Evolutionary conservation across 2,888 invertebrate genomes (phyloP), one percentile per base, ranked within the genome.

Genomic region (Diaperis boleti): DNA sequence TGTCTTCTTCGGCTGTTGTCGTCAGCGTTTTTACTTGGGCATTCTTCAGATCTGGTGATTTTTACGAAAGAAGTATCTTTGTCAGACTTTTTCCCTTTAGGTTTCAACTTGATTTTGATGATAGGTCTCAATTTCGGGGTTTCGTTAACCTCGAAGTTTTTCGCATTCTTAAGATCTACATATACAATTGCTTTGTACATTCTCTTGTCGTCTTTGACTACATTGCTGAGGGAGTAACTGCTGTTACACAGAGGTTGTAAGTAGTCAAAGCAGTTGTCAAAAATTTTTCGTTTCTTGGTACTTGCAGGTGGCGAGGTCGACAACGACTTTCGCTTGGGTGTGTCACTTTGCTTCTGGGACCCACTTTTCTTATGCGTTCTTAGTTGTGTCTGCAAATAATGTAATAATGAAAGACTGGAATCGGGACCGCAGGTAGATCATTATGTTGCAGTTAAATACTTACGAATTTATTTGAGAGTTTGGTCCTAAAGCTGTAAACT

Each of bases 31-130:
- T 50, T 56, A 7, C 13, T 37, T 18, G 56, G 14, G 1, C 31
- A 2, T 20, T 56, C 44, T 35, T 44, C 56, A 11, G 56, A 42
- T n/a, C 18, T 41, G 8, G 20, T 33, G 5, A 4, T 3, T 20
- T 20, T 20, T 6, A 20, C 20, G 20, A 20, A 20, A 4, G 6
- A n/a, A n/a, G n/a, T n/a, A n/a, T n/a, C n/a, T n/a, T n/a, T n/a
- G 26, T 15, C 26, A 26, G 26, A 26, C 6, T 26, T 35, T 18
- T 57, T 57, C 0, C n/a, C 6, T 15, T 37, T 35, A 7, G 50
- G 13, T 17, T 59, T 59, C 17, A 59, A 18, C 33, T 59, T 59
- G 10, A 59, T 59, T 18, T 59, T 59, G 8, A 59, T 59, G 8
- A 41, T 35, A 2, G 59, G 59, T 5, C 59, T 47, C 35, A 26